Conservation (phyloP, 2,113 vertebrate genomes). For the Ondatra zibethicus region DNA sequence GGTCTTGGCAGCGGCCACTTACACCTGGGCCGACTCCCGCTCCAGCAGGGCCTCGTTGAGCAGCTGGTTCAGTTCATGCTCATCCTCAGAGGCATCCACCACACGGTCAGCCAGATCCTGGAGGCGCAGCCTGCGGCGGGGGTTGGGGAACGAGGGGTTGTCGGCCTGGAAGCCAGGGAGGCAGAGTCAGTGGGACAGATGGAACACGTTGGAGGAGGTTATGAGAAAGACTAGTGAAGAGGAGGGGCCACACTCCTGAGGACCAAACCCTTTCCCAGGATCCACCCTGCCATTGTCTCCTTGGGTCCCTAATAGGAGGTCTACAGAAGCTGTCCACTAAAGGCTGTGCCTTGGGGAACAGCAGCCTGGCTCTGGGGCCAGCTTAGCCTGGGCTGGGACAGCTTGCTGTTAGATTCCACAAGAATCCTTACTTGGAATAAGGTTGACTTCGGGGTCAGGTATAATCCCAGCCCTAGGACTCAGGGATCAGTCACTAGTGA, state of each 20-base stretch:
- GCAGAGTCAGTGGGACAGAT: background rate
- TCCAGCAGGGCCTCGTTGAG: slow-evolving; percentile 94
- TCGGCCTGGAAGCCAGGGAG: slow-evolving; percentile 74
- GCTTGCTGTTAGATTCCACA: background rate
- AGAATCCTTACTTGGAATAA: background rate
- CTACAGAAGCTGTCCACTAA: no score
- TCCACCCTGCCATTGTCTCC: background rate
- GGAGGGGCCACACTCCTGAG: no score
- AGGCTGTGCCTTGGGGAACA: background rate
- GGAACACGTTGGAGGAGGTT: background rate
- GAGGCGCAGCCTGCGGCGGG: slow-evolving; percentile 93
- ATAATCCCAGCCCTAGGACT: background rate
- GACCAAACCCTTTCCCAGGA: background rate
- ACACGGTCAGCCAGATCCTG: slow-evolving; percentile 90
- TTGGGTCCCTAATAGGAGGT: background rate
- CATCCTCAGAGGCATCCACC: slow-evolving; percentile 91
- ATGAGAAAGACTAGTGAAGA: background rate
- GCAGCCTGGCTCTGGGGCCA: accelerated
- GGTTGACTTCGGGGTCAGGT: accelerated
- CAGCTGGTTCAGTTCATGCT: slow-evolving; percentile 92
- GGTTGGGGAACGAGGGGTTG: slow-evolving; percentile 96
- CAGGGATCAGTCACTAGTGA: accelerated
- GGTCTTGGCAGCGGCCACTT: slow-evolving; percentile 63
- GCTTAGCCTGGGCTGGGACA: background rate
- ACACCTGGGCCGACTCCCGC: slow-evolving; percentile 93